Evolutionary conservation across 2,888 invertebrate species (phyloP).

Genomic region (Uropetala carovei): DNA sequence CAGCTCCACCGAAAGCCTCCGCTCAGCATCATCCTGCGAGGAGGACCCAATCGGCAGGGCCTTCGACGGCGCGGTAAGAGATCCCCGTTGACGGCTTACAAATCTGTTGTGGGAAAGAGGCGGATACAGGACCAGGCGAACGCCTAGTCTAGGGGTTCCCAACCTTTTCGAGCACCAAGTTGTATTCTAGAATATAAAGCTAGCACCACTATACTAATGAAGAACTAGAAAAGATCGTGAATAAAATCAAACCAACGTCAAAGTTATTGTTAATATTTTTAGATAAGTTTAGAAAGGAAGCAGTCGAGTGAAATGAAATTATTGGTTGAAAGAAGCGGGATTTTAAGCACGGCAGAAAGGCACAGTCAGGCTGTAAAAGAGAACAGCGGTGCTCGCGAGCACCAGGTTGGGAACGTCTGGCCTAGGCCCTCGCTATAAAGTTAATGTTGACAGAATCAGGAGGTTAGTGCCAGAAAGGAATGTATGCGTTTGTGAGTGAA

Average conservation of each 20-base stretch:
- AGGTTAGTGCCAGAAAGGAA: not conserved
- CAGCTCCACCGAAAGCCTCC: not conserved
- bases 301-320: too few species aligned
- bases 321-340: too few species aligned
- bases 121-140: not conserved
- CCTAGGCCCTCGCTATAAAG: not conserved
- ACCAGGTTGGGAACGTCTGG: not conserved
- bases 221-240: too few species aligned
- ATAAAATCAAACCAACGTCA: too few species aligned
- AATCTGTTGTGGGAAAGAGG: not conserved
- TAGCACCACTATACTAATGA: too few species aligned
- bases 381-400: too few species aligned
- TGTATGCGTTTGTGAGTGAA: not conserved
- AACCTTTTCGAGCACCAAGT: too few species aligned
- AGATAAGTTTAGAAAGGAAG: too few species aligned
- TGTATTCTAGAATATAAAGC: too few species aligned
- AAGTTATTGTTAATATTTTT: too few species aligned
- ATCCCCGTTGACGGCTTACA: not conserved
- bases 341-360: too few species aligned
- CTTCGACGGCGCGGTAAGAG: not conserved
- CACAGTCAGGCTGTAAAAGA: too few species aligned
- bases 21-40: not conserved
- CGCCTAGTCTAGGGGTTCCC: not conserved
- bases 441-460: not conserved
- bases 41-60: conserved; percentile 46